Evolutionary conservation across 2,797 vertebrate species (phyloP).

Genomic region (Chrosomus eos): DNA sequence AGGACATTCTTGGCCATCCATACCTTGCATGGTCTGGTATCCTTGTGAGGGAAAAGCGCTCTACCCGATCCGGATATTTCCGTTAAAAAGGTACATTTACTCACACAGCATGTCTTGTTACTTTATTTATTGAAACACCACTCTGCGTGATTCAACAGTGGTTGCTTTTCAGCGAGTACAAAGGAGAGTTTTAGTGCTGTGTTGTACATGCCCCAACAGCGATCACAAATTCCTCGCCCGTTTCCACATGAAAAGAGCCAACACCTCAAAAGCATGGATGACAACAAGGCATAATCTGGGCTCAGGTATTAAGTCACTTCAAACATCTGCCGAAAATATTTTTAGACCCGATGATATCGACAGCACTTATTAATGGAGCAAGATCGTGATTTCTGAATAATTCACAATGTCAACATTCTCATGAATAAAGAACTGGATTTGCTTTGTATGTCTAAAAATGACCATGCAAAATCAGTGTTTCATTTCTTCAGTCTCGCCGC

Average conservation of each 20-base stretch:
- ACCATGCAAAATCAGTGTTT: neutral
- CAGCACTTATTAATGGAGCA: neutral
- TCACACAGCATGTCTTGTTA: neutral
- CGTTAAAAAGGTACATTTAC: neutral
- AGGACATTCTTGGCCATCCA: neutral
- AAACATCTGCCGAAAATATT: neutral
- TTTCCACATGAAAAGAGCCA: neutral
- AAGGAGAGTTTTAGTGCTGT: neutral
- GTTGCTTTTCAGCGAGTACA: neutral
- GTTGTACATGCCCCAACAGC: neutral
- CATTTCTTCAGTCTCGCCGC: slow-evolving; percentile 9
- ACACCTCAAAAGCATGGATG: neutral
- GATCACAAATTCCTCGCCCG: neutral
- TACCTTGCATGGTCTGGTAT: neutral
- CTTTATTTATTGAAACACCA: neutral
- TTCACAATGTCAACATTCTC: neutral
- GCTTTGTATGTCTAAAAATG: neutral
- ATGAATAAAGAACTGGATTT: neutral
- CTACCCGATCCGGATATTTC: neutral
- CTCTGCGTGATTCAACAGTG: neutral
- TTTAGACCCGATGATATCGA: neutral
- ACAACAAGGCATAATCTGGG: neutral
- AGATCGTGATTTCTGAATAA: neutral
- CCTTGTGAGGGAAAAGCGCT: neutral
- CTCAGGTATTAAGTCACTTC: neutral